These are phyloP conservation scores for Fragum fragum DNA, from an alignment of 2,888 invertebrate species.

Conservation along the genomic window DNA sequence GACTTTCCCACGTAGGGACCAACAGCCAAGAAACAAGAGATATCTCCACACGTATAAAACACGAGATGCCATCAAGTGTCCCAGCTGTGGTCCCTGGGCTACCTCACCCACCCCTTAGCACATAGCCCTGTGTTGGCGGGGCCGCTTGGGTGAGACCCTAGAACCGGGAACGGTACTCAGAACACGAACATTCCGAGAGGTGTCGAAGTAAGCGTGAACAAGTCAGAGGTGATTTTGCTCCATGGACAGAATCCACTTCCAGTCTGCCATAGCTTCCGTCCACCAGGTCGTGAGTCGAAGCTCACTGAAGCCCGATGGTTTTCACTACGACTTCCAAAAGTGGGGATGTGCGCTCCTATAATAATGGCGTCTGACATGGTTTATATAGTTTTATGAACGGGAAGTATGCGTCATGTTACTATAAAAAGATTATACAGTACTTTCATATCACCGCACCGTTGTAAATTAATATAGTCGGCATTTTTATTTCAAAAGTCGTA, in stretches of 20 bases:
- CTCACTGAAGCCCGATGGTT: conserved; percentile 24
- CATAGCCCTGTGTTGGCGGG: conserved; percentile 56
- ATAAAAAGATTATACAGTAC: conserved; percentile 10
- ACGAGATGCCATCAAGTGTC: conserved; percentile 33
- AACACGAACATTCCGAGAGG: conserved; percentile 68
- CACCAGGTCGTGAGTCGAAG: conserved; percentile 29
- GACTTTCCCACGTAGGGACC: conserved; percentile 28
- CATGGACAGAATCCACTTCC: conserved; percentile 66
- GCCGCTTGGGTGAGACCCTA: conserved; percentile 62
- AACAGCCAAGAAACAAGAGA: conserved; percentile 43
- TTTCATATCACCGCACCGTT: not conserved
- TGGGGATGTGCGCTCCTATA: conserved; percentile 26
- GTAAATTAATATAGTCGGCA: too few relatives aligned
- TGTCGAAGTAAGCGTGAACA: conserved; percentile 64
- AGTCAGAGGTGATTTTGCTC: conserved; percentile 42
- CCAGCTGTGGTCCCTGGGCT: conserved; percentile 63
- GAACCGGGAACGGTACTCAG: conserved; percentile 62
- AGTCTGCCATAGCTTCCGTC: conserved; percentile 57
- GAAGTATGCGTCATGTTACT: conserved; percentile 24
- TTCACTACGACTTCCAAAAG: conserved; percentile 16
- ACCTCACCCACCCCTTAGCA: conserved; percentile 65
- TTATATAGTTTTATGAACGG: conserved; percentile 25
- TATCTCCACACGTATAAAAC: conserved; percentile 14
- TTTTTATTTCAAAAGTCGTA: too few relatives aligned
- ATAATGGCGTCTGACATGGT: not conserved